phyloP scores from a whole-genome alignment of 1,140 invertebrate species.

The Bombus ignitus region DNA sequence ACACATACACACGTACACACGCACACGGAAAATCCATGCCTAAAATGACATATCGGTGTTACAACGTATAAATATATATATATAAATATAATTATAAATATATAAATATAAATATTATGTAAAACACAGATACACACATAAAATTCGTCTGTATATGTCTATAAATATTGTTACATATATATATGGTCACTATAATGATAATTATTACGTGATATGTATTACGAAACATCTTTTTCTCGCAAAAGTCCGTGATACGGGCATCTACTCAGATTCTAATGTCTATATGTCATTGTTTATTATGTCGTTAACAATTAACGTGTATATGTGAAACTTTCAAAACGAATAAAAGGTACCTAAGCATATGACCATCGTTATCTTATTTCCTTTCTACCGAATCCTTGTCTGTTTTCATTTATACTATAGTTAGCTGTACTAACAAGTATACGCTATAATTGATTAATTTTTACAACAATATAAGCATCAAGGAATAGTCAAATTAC shows the following conservation, averaged over 20 bases:
- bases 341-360: slow-evolving; percentile 68
- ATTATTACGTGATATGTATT: slow-evolving; percentile 65
- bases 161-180: slow-evolving; percentile 67
- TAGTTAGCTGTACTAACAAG: too few relatives aligned
- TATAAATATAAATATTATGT: slow-evolving; percentile 44
- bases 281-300: slow-evolving; percentile 71
- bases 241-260: slow-evolving; percentile 43
- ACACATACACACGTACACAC: slow-evolving; percentile 11
- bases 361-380: neutral
- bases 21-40: slow-evolving; percentile 45
- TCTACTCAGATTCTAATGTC: slow-evolving; percentile 67
- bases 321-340: slow-evolving; percentile 68
- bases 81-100: slow-evolving; percentile 22
- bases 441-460: neutral
- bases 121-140: slow-evolving; percentile 48
- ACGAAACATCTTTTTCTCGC: slow-evolving; percentile 61
- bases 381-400: neutral
- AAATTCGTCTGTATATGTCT: slow-evolving; percentile 70
- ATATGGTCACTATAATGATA: slow-evolving; percentile 59
- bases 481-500: too few relatives aligned
- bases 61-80: slow-evolving; percentile 44
- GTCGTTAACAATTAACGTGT: slow-evolving; percentile 68
- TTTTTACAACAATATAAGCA: neutral
- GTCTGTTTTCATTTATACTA: neutral
- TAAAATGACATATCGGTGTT: slow-evolving; percentile 66